These are phyloP conservation scores for Penaeus monodon DNA, from an alignment of 2,888 invertebrate genomes.

Conservation along the genomic window DNA sequence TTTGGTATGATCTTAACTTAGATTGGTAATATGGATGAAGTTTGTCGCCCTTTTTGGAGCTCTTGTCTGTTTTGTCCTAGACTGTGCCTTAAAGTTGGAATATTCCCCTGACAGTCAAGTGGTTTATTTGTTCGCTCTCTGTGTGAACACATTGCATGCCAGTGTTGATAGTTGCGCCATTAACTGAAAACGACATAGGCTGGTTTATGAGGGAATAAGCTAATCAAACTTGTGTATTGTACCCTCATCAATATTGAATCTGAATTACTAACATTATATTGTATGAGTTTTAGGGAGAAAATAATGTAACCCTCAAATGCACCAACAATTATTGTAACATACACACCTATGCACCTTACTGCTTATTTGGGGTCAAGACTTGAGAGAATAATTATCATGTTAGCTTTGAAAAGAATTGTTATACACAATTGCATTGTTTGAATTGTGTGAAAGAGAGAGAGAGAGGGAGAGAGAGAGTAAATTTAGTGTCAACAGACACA, in stretches of 20 bases:
- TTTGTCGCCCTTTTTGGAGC: conserved; percentile 46
- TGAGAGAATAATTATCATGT: conserved; percentile 2
- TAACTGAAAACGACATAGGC: conserved; percentile 40
- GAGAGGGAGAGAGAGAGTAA: too few species aligned
- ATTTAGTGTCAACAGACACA: too few species aligned
- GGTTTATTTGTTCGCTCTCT: conserved; percentile 57
- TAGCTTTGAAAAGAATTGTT: too few species aligned
- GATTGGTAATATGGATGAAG: conserved; percentile 45
- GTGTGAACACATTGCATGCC: conserved; percentile 60
- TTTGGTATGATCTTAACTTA: conserved; percentile 32
- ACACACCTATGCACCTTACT: conserved; percentile 20
- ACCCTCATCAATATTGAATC: neutral
- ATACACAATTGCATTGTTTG: too few species aligned
- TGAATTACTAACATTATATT: conserved; percentile 6
- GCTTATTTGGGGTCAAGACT: conserved; percentile 28
- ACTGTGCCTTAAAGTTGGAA: conserved; percentile 52
- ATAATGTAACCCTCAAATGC: neutral
- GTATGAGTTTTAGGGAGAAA: too few species aligned
- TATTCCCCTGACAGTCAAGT: conserved; percentile 51
- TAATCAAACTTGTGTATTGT: neutral
- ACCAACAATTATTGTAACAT: neutral
- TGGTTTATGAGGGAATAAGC: conserved; percentile 26
- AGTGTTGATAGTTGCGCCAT: conserved; percentile 59
- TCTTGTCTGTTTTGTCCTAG: conserved; percentile 56
- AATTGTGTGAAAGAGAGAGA: too few species aligned